Percentiles rank a stretch among this genome's conserved stretches.
phyloP scores from a whole-genome alignment of 2,797 vertebrate genomes.

The Gambelia wislizenii region DNA sequence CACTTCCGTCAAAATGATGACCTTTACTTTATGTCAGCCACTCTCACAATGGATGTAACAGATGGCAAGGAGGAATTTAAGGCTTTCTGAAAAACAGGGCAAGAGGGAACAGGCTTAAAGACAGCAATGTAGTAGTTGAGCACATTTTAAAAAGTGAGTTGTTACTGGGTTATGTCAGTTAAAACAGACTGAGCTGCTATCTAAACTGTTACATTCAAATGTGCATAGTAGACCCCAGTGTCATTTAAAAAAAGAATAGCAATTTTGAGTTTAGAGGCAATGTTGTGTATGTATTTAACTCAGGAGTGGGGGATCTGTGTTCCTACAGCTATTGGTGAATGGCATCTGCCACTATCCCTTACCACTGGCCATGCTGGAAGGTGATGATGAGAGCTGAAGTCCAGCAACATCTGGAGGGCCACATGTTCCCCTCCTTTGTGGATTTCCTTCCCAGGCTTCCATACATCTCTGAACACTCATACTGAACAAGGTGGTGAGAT shows the following conservation, averaged over 20 bases:
- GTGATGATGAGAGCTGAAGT: not conserved
- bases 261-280: not conserved
- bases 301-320: too few species aligned
- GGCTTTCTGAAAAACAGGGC: conserved; percentile 11
- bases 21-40: conserved; percentile 25
- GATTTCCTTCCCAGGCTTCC: not conserved
- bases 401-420: not conserved
- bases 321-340: not conserved
- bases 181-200: not conserved
- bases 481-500: not conserved
- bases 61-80: conserved; percentile 30
- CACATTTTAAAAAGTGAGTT: not conserved
- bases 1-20: conserved; percentile 14
- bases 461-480: not conserved
- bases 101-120: conserved; percentile 15
- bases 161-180: conserved; percentile 15
- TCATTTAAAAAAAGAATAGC: not conserved
- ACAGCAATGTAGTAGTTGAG: conserved; percentile 15
- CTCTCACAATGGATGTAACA: conserved; percentile 25
- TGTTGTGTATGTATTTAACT: not conserved
- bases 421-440: not conserved
- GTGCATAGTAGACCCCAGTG: not conserved
- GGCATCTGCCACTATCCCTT: not conserved
- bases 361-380: not conserved
- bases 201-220: not conserved